These are phyloP conservation scores for Scylla paramamosain DNA, from an alignment of 1,140 invertebrate genomes.

Conservation along the genomic window DNA sequence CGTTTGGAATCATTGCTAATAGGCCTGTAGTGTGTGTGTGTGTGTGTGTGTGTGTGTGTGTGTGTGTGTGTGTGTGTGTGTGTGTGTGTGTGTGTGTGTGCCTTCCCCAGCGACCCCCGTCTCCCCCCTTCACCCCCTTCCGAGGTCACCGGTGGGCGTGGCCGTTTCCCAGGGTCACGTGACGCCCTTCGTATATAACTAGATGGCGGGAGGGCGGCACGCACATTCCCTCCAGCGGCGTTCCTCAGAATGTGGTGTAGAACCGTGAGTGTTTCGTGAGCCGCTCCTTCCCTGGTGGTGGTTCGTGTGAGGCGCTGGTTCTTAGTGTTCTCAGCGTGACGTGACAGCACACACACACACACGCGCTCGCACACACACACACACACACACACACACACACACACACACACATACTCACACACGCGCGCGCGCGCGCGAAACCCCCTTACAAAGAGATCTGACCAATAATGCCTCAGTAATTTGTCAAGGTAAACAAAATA, in stretches of 20 bases:
- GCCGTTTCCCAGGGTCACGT: not conserved
- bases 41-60: not conserved
- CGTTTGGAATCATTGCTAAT: not conserved
- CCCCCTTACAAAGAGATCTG: too few species aligned
- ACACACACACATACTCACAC: too few species aligned
- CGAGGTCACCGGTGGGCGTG: not conserved
- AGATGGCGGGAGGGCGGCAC: not conserved
- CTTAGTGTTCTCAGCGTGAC: too few species aligned
- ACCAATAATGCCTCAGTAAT: too few species aligned
- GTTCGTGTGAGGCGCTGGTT: not conserved
- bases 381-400: too few species aligned
- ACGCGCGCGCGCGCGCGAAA: too few species aligned
- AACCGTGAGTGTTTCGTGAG: not conserved
- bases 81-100: conserved; percentile 39
- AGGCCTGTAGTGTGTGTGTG: not conserved
- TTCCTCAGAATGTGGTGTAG: conserved; percentile 1
- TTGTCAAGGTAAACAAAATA: too few species aligned
- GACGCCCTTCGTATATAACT: not conserved
- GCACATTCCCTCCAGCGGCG: not conserved
- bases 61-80: conserved; percentile 48
- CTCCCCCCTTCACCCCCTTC: not conserved
- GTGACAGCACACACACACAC: too few species aligned
- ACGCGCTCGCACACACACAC: too few species aligned
- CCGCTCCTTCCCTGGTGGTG: not conserved
- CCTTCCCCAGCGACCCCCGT: not conserved